phyloP scores from a whole-genome alignment of 2,113 vertebrate species.

The Amblyornis subalaris region DNA sequence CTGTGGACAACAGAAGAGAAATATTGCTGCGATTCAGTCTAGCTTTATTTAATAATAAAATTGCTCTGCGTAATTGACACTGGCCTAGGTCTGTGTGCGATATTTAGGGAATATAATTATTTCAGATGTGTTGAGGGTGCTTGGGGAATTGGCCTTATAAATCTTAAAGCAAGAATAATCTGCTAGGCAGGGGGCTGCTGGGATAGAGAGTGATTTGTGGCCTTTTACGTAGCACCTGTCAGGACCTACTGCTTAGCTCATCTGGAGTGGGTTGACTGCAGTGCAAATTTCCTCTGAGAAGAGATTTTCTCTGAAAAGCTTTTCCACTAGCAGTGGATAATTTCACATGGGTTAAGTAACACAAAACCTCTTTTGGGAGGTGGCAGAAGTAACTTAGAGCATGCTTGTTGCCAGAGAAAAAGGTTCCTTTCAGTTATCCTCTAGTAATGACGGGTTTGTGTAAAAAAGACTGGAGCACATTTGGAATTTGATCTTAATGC shows the following conservation, averaged over 20 bases:
- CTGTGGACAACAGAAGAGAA: not conserved
- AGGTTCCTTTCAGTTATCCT: not conserved
- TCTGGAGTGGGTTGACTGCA: constrained; percentile 10
- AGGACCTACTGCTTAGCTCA: constrained; percentile 23
- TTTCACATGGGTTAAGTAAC: not conserved
- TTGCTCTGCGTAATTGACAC: not conserved
- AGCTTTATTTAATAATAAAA: constrained; percentile 21
- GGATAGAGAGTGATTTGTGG: constrained; percentile 36
- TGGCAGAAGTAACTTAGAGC: not conserved
- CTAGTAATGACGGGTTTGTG: not conserved
- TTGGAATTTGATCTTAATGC: not conserved
- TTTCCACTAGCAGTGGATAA: not conserved
- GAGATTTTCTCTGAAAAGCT: constrained; percentile 17
- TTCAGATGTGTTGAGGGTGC: not conserved
- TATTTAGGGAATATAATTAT: constrained; percentile 26
- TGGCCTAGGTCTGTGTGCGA: not conserved
- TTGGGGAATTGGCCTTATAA: not conserved
- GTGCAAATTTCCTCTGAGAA: constrained; percentile 9
- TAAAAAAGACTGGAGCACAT: not conserved
- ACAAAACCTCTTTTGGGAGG: not conserved
- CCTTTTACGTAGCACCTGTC: constrained; percentile 10
- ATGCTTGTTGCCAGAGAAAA: not conserved
- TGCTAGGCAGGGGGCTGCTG: not conserved
- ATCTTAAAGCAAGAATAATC: not conserved
- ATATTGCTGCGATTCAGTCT: not conserved